Conservation (phyloP, 2,888 invertebrate species). For the Platycheirus rosarum region DNA sequence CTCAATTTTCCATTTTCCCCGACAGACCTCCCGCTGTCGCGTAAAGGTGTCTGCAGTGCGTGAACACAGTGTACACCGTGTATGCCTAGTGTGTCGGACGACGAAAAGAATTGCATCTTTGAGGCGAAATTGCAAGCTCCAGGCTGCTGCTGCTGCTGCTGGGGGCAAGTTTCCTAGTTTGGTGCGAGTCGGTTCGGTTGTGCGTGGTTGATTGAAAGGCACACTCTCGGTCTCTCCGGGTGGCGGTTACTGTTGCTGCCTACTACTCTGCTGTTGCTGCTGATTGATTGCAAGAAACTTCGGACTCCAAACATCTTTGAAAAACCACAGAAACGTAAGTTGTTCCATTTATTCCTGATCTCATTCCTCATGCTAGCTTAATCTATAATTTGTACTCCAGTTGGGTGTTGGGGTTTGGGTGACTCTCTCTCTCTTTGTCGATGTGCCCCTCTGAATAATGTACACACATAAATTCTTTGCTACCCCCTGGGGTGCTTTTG, state of each 20-base stretch:
- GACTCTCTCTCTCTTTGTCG: conserved; percentile 1
- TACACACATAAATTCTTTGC: conserved; percentile 28
- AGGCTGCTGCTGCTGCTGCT: conserved; percentile 17
- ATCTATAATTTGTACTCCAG: neutral
- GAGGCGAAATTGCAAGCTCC: neutral
- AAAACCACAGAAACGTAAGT: conserved; percentile 22
- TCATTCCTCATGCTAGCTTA: neutral
- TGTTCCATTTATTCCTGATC: conserved; percentile 6
- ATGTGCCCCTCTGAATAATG: conserved; percentile 15
- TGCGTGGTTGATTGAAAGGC: conserved; percentile 30
- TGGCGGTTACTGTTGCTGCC: neutral
- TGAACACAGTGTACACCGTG: conserved; percentile 3
- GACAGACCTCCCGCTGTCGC: conserved; percentile 9
- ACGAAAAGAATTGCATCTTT: conserved; percentile 24
- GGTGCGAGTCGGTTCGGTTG: conserved; percentile 30
- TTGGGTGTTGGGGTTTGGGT: neutral
- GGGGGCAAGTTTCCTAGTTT: conserved; percentile 44
- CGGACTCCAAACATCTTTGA: conserved; percentile 5
- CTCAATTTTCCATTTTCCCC: conserved; percentile 30
- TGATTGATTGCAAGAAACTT: conserved; percentile 17
- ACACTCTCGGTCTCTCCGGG: conserved; percentile 3
- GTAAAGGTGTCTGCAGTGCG: conserved; percentile 16
- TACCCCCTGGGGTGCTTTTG: conserved; percentile 34
- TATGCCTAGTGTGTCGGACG: conserved; percentile 4
- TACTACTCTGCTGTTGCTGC: conserved; percentile 5